Conservation (phyloP, 1,140 invertebrate genomes). For the Macrosteles quadrilineatus region DNA sequence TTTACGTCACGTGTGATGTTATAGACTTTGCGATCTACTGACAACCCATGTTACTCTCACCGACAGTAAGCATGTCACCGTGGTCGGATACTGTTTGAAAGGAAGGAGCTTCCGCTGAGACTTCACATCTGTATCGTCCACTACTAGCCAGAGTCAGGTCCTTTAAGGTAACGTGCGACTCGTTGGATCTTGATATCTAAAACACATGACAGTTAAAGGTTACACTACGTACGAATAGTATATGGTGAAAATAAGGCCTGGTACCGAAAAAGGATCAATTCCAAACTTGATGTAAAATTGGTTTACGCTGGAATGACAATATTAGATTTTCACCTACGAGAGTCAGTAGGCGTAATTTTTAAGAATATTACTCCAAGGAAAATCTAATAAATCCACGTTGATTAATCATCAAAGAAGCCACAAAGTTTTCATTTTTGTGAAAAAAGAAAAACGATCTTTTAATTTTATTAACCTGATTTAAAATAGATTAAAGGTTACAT, state of each 20-base stretch:
- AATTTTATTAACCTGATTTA: too few species aligned
- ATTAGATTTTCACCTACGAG: neutral
- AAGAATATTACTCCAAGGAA: too few species aligned
- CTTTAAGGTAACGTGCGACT: constrained; percentile 68
- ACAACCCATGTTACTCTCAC: too few species aligned
- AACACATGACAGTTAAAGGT: too few species aligned
- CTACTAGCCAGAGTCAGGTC: constrained; percentile 74
- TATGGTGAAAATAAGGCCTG: neutral
- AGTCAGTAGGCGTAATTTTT: too few species aligned
- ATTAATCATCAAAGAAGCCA: too few species aligned
- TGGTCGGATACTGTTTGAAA: constrained; percentile 77
- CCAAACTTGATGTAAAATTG: neutral
- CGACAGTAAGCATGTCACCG: constrained; percentile 73
- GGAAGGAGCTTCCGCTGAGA: constrained; percentile 78
- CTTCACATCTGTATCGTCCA: constrained; percentile 80
- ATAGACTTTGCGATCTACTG: too few species aligned
- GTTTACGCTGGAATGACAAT: neutral
- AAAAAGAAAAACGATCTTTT: too few species aligned
- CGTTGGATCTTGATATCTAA: constrained; percentile 74
- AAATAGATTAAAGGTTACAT: too few species aligned
- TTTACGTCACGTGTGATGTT: too few species aligned
- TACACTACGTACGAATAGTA: neutral
- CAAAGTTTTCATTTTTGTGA: too few species aligned
- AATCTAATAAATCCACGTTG: too few species aligned
- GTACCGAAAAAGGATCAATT: neutral